Percentiles rank a stretch among this genome's conserved stretches.
Conservation (phyloP, 2,797 vertebrate genomes). For the Mionectes olivaceus region DNA sequence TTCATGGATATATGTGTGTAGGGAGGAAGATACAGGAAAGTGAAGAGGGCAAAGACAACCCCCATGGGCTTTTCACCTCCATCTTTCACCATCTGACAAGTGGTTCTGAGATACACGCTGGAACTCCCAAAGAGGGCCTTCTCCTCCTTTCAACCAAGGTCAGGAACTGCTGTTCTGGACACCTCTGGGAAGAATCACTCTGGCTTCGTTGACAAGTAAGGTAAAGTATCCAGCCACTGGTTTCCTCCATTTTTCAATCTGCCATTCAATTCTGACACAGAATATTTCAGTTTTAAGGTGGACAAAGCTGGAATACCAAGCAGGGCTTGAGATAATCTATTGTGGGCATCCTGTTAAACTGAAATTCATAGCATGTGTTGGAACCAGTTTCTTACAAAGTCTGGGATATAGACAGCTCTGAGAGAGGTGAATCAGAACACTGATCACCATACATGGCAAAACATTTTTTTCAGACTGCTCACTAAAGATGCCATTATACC, state of each 20-base stretch:
- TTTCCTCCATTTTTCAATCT: neutral
- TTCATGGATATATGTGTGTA: neutral
- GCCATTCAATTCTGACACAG: neutral
- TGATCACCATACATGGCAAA: neutral
- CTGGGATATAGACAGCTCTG: neutral
- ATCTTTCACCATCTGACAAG: neutral
- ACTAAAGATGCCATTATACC: neutral
- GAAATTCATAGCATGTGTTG: neutral
- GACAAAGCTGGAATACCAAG: neutral
- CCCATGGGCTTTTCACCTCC: neutral
- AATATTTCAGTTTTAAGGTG: neutral
- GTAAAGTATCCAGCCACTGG: neutral
- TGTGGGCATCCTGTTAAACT: neutral
- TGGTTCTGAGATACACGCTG: neutral
- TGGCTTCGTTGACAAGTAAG: neutral
- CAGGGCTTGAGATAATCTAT: neutral
- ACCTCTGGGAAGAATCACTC: neutral
- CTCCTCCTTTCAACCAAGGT: neutral
- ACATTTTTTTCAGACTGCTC: neutral
- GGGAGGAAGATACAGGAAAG: neutral
- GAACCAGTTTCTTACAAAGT: neutral
- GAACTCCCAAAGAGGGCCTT: neutral
- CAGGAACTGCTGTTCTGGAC: neutral
- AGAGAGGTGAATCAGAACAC: neutral
- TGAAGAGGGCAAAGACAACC: neutral